phyloP scores from a whole-genome alignment of 37 sponge, comb jelly and placozoan genomes.

The Tethya wilhelma region DNA sequence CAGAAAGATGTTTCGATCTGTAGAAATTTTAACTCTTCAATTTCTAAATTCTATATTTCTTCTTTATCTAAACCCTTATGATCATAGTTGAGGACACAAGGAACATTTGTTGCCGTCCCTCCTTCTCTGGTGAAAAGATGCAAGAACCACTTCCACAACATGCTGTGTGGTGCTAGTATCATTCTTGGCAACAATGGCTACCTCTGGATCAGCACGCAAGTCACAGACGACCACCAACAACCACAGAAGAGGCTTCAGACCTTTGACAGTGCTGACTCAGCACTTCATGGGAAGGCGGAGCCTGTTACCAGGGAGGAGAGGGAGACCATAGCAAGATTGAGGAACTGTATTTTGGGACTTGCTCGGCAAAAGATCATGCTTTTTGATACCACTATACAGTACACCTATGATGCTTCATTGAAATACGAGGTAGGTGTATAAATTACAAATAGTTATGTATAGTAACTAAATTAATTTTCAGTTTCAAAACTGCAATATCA shows the following conservation, averaged over 20 bases:
- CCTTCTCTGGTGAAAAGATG: slow-evolving; percentile 90
- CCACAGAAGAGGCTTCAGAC: slow-evolving; percentile 34
- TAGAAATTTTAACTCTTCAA: background rate
- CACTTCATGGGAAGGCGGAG: background rate
- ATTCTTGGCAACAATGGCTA: slow-evolving; percentile 98
- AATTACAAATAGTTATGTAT: background rate
- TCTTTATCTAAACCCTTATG: background rate
- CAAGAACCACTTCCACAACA: slow-evolving; percentile 96
- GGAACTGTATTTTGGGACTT: slow-evolving; percentile 92
- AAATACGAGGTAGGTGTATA: slow-evolving; percentile 69
- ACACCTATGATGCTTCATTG: slow-evolving; percentile 90
- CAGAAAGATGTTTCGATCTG: background rate
- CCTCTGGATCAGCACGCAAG: slow-evolving; percentile 89
- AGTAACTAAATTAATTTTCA: background rate
- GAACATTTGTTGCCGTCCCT: slow-evolving; percentile 83
- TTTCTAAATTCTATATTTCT: background rate
- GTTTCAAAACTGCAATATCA: no score
- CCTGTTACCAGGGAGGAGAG: slow-evolving; percentile 71
- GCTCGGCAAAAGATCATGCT: slow-evolving; percentile 67
- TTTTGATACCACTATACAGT: slow-evolving; percentile 92
- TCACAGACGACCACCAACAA: slow-evolving; percentile 62
- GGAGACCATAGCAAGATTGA: slow-evolving; percentile 93
- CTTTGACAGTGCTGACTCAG: background rate
- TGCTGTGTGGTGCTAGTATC: slow-evolving; percentile 91
- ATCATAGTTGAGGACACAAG: slow-evolving; percentile 26